A percentile compares a stretch with the other conserved stretches of the same genome.
Conservation (phyloP, 2,797 vertebrate species). For the Euphonia xanthogaster region DNA sequence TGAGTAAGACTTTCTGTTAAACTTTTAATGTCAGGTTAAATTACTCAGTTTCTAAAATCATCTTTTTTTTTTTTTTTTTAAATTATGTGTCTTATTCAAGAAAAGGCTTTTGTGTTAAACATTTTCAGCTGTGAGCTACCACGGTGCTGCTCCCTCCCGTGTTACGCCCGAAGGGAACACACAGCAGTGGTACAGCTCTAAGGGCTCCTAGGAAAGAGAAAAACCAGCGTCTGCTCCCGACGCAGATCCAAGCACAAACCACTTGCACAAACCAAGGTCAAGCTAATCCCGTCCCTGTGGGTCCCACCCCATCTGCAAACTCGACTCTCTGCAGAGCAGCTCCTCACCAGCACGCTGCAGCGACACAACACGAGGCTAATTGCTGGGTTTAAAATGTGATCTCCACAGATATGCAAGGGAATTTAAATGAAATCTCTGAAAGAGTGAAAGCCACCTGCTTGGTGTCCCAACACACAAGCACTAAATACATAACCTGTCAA, state of each 20-base stretch:
- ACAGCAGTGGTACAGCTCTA: background rate
- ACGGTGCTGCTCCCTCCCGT: rapidly evolving
- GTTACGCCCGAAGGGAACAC: background rate
- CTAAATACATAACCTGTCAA: background rate
- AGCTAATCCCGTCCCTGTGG: background rate
- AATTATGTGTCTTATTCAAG: background rate
- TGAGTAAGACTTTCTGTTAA: background rate
- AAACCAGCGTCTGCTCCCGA: background rate
- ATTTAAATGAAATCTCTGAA: background rate
- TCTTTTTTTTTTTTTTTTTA: rapidly evolving
- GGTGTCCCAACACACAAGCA: background rate
- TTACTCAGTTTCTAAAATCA: background rate
- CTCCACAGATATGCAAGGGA: background rate
- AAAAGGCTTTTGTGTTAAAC: background rate
- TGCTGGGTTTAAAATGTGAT: background rate
- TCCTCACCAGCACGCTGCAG: background rate
- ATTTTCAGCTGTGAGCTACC: background rate
- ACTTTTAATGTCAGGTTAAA: background rate
- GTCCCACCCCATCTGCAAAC: background rate
- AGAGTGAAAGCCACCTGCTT: background rate
- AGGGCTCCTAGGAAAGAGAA: background rate
- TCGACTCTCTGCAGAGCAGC: background rate
- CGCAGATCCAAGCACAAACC: background rate
- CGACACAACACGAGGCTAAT: background rate
- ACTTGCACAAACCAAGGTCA: background rate